phyloP scores from a whole-genome alignment of 2,113 vertebrate species.

The Axis porcinus region DNA sequence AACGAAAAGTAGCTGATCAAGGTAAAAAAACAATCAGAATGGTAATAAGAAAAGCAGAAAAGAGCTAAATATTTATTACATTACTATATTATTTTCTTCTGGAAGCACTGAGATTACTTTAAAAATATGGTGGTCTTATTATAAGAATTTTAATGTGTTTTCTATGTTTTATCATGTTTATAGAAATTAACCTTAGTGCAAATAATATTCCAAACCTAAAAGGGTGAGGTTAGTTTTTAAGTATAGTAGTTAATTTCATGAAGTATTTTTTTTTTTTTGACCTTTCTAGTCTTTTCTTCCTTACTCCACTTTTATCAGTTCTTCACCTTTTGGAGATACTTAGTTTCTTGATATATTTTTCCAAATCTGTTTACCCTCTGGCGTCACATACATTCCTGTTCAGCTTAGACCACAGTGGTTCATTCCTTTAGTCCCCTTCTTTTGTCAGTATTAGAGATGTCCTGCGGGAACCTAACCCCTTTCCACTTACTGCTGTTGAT shows the following conservation, averaged over 20 bases:
- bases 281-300: background rate
- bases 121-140: constrained; percentile 4
- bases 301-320: background rate
- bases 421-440: background rate
- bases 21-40: constrained; percentile 80
- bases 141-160: background rate
- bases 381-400: background rate
- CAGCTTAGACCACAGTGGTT: background rate
- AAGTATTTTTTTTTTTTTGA: background rate
- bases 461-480: background rate
- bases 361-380: background rate
- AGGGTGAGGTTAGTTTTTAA: background rate
- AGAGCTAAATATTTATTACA: background rate
- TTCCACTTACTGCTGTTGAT: background rate
- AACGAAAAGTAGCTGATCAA: constrained; percentile 92
- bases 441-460: background rate
- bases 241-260: background rate
- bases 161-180: background rate
- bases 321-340: background rate
- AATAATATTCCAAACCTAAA: background rate
- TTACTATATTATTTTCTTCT: background rate
- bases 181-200: background rate
- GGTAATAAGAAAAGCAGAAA: background rate
- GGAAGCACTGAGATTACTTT: background rate
- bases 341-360: background rate